Base-by-base conservation (phyloP, 2,797 vertebrate genomes). In the Anas capensis region DNA sequence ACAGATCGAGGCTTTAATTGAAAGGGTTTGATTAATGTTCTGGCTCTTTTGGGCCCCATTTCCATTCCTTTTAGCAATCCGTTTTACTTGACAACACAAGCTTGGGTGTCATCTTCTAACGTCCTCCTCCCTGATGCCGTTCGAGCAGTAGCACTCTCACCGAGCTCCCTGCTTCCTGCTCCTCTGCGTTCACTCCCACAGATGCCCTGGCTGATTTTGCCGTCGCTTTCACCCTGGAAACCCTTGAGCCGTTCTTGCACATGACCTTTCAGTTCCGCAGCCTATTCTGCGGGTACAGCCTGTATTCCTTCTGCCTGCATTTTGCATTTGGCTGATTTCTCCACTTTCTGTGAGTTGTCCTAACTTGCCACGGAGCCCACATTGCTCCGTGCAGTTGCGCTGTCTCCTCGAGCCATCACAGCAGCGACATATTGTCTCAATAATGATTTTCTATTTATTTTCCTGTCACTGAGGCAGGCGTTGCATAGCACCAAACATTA, bases 401-500 rank as follows among this genome's bases (percentile, higher is more conserved):
- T 92, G 5, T 57, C 53, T 94, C 20, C 27, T 66, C 77, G 29
- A 31, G 51, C 81, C 75, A 70, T 82, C 78, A 66, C 54, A 81
- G 51, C n/a, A 76, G 21, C 72, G 78, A 69, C 64, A 19, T 93
- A 49, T 85, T 88, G 84, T 82, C 70, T 84, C 51, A 86, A 60
- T 90, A 88, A 88, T 58, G 31, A 34, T 85, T 95, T 92, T 80
- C 17, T 89, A 68, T 87, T 95, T 95, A 57, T 82, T 91, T 95
- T 82, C 5, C 0, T 87, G 76, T 92, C 88, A 85, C 5, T 42
- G 82, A 68, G 64, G 83, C 42, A 82, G 79, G 27, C 70, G 24
- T 12, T 54, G 49, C 64, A 31, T 33, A 72, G 79, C 54, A 40
- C 15, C 60, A 82, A 90, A 71, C 78, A 42, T 82, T 89, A 46